Base-by-base conservation (phyloP, 2,888 invertebrate species). In the Zaprionus bogoriensis region DNA sequence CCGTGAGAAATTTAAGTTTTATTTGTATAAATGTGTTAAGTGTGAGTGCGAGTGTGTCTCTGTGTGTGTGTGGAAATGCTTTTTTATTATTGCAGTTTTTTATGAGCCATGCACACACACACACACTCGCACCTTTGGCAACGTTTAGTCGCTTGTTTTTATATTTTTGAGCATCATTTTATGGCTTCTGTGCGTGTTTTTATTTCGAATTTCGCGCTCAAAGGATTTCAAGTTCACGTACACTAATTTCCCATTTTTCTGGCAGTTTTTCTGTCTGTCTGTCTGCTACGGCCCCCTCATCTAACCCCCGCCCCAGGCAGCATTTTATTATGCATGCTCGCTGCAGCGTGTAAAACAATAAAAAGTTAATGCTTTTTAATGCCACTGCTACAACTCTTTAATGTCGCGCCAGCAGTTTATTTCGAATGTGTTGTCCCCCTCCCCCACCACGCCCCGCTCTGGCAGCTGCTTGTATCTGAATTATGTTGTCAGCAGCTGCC, bases 401-500 rank as follows among this genome's bases (percentile, higher is more conserved):
- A 77, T 77, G 74, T 67, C 66, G 23, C 36, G 28, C 30, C 9
- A 4, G 5, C 22, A 19, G 38, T 30, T 30, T 36, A 36, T 36
- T 36, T 36, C 32, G 17, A 36, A 14, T 3, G 32, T 36, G 32
- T 36, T 12, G 25, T 52, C 14, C 14, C 12, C 14, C 3, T 20
- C 4, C 10, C 4, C 30, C 20, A 10, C 20, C 38, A 10, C 45
- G 14, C 44, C 27, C 22, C 50, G 14, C 45, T 42, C 51, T 51
- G 61, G 54, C 77, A 64, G 73, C 71, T 69, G 62, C 60, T 67
- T 46, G 45, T 50, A 30, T 58, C 75, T 87, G 86, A 89, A 87
- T 89, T 89, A 89, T 89, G 88, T 86, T 86, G 87, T 77, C 84
- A 87, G 68, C 89, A 89, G 89, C 89, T 89, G 88, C 32, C 64